Evolutionary conservation across 2,888 invertebrate genomes (phyloP).

Genomic region (Lepidocyrtinus sp.): DNA sequence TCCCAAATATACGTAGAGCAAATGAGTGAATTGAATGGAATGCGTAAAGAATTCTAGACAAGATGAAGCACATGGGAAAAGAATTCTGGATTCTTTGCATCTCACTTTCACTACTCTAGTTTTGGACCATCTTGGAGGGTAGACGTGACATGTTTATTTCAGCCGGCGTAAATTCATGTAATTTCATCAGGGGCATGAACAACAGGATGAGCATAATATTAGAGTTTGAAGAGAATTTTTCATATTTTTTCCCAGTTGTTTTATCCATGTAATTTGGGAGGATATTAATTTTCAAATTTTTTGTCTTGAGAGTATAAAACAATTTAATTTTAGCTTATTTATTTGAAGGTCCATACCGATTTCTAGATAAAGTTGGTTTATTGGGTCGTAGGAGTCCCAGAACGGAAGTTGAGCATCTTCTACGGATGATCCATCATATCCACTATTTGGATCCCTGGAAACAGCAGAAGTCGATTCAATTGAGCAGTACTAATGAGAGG

Average conservation of each 20-base stretch:
- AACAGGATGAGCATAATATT: neutral
- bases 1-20: too few relatives aligned
- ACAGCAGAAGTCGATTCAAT: too few relatives aligned
- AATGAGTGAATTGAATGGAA: neutral
- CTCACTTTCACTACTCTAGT: conserved; percentile 26
- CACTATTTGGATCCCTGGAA: conserved; percentile 81
- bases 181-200: neutral
- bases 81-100: neutral
- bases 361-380: conserved; percentile 89
- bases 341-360: conserved; percentile 73
- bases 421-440: conserved; percentile 70
- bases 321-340: neutral
- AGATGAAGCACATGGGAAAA: neutral
- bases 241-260: neutral
- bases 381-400: conserved; percentile 92
- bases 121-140: conserved; percentile 3
- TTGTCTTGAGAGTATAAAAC: neutral
- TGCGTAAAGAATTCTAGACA: neutral
- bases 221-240: neutral
- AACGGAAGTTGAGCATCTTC: conserved; percentile 73
- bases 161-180: neutral
- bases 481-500: too few relatives aligned
- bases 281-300: neutral
- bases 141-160: conserved; percentile 31
- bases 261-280: neutral